Evolutionary conservation across 2,888 invertebrate species (phyloP).

Genomic region (Metellina segmentata): DNA sequence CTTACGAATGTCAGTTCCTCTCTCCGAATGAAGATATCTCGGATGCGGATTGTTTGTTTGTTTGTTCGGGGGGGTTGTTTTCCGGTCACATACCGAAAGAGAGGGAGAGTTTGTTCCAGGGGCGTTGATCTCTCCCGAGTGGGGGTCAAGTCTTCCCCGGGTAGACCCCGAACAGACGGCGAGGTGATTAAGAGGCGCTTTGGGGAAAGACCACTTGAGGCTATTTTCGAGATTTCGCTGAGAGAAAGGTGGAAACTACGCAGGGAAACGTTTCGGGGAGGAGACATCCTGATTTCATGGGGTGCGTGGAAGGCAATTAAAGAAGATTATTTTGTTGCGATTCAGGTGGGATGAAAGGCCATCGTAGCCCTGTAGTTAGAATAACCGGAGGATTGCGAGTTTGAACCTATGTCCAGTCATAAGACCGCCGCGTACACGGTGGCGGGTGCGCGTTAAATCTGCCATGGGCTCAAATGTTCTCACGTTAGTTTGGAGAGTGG

Average conservation of each 20-base stretch:
- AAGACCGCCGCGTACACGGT: too few relatives aligned
- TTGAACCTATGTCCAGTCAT: too few relatives aligned
- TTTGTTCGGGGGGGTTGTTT: constrained; percentile 29
- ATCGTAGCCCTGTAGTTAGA: too few relatives aligned
- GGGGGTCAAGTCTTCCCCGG: constrained; percentile 61
- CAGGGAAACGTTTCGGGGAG: not conserved
- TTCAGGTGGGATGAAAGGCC: too few relatives aligned
- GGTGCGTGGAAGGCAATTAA: not conserved
- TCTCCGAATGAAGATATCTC: constrained; percentile 32
- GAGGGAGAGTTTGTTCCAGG: constrained; percentile 62
- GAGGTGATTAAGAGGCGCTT: constrained; percentile 15
- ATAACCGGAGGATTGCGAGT: too few relatives aligned
- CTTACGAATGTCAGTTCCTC: constrained; percentile 29
- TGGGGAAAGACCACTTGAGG: constrained; percentile 7
- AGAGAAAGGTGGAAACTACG: not conserved
- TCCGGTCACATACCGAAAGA: constrained; percentile 58
- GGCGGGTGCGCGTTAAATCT: too few relatives aligned
- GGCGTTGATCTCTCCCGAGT: constrained; percentile 35
- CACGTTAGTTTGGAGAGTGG: too few relatives aligned
- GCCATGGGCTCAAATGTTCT: too few relatives aligned
- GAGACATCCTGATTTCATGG: not conserved
- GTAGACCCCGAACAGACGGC: constrained; percentile 16
- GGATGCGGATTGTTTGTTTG: constrained; percentile 57
- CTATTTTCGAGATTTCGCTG: not conserved
- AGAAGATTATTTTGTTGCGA: not conserved